phyloP scores from a whole-genome alignment of 2,113 vertebrate genomes.

The Psittacara wagleri region DNA sequence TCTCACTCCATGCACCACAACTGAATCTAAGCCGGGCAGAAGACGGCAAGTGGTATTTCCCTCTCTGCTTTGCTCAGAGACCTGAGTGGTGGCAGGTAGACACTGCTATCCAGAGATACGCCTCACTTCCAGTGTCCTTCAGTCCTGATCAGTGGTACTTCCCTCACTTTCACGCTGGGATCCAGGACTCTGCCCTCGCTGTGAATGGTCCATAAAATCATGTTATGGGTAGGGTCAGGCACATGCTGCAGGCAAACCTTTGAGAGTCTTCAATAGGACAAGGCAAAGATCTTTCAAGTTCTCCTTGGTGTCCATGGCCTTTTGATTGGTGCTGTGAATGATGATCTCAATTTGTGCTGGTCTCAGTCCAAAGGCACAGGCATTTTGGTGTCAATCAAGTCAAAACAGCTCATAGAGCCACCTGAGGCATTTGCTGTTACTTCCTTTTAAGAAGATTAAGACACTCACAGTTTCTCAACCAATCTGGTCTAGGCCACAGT shows the following conservation, averaged over 20 bases:
- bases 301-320: neutral
- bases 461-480: neutral
- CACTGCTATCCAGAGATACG: neutral
- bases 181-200: neutral
- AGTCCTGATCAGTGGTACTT: neutral
- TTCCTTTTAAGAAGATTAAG: conserved; percentile 6
- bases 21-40: neutral
- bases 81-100: neutral
- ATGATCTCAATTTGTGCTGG: neutral
- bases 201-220: accelerated
- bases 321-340: neutral
- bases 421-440: neutral
- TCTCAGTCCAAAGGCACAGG: neutral
- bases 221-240: neutral
- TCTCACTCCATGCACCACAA: neutral
- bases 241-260: neutral
- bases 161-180: neutral
- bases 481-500: neutral
- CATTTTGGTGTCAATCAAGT: neutral
- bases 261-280: neutral
- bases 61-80: neutral
- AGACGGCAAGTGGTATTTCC: neutral
- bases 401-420: neutral
- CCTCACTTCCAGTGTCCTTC: neutral
- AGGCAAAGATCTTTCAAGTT: neutral